Percentiles rank a stretch among this genome's conserved stretches.
These are phyloP conservation scores for Ormyrus pomaceus DNA, from an alignment of 2,888 invertebrate genomes.

Conservation along the genomic window DNA sequence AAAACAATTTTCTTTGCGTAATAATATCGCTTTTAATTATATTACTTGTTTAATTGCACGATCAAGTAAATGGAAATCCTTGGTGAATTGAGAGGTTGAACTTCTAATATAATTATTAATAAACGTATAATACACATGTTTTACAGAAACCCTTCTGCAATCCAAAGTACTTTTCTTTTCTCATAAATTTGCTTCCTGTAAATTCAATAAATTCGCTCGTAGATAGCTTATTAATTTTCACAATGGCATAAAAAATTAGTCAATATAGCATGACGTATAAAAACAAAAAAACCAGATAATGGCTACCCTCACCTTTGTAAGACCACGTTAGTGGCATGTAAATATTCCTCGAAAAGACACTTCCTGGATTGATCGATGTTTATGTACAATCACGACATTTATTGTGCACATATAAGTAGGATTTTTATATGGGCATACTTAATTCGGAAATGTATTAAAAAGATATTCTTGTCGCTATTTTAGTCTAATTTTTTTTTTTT, in stretches of 20 bases:
- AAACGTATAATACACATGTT: constrained; percentile 1
- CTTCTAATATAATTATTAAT: background rate
- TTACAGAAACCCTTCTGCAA: constrained; percentile 5
- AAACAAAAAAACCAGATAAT: constrained; percentile 7
- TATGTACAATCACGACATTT: constrained; percentile 34
- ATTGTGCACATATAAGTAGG: constrained; percentile 29
- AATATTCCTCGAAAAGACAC: constrained; percentile 9
- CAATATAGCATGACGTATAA: constrained; percentile 49
- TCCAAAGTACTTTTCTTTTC: constrained; percentile 18
- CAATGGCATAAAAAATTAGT: constrained; percentile 40
- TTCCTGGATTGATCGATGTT: constrained; percentile 12
- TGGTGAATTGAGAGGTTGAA: background rate
- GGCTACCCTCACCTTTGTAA: constrained; percentile 27
- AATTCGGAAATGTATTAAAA: background rate
- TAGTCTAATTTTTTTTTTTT: too few species aligned
- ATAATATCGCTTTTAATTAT: constrained; percentile 23
- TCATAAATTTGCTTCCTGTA: constrained; percentile 23
- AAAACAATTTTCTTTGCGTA: background rate
- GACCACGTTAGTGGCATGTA: constrained; percentile 40
- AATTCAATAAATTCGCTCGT: constrained; percentile 29
- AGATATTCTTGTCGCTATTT: background rate
- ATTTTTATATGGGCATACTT: constrained; percentile 14
- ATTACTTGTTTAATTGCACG: constrained; percentile 21
- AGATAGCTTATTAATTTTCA: constrained; percentile 43
- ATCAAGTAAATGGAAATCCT: constrained; percentile 29